Conservation (phyloP, 2,113 vertebrate species). For the cattle (Bos taurus) region ARS-UCD2.0 NC_037330.1:113443001-113443500, state of each 20-base stretch:
- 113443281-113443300: conserved; percentile 62
- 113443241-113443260: background rate
- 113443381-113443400: conserved; percentile 6
- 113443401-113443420: conserved; percentile 65
- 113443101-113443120: conserved; percentile 58
- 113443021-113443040: background rate
- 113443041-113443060: conserved; percentile 50
- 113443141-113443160: background rate
- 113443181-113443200: conserved; percentile 44
- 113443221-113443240: fast-evolving
- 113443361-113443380: conserved; percentile 52
- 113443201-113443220: fast-evolving
- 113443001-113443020: conserved; percentile 48
- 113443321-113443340: conserved; percentile 29
- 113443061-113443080: background rate
- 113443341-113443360: background rate
- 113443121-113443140: conserved; percentile 5
- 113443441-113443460: background rate
- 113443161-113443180: conserved; percentile 39
- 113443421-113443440: background rate
- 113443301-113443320: conserved; percentile 30
- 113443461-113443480: background rate
- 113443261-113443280: conserved; percentile 53
- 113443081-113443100: conserved; percentile 54
- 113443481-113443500: background rate